These are phyloP conservation scores for Ganaspis sp. DNA, from an alignment of 1,140 invertebrate species.

Conservation along the genomic window DNA sequence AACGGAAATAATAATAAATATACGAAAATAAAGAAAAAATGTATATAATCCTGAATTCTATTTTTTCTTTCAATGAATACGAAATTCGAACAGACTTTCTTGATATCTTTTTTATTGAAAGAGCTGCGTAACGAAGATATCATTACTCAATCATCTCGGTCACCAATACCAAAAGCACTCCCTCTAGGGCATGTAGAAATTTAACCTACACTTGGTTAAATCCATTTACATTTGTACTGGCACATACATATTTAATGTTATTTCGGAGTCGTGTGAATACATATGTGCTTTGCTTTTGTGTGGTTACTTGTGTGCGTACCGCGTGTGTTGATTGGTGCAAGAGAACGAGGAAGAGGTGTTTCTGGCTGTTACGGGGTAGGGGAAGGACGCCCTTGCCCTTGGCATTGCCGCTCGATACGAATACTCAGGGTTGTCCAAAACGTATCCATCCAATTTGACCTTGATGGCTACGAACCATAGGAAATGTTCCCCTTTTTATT, in stretches of 20 bases:
- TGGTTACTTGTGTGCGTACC: constrained; percentile 45
- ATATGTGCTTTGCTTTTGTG: constrained; percentile 11
- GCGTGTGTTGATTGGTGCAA: constrained; percentile 54
- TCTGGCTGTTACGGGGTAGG: constrained; percentile 49
- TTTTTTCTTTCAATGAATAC: too few relatives aligned
- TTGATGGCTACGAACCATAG: neutral
- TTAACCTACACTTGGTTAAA: neutral
- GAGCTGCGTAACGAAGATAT: neutral
- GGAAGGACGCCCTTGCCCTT: constrained; percentile 76
- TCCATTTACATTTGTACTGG: neutral
- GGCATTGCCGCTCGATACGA: constrained; percentile 77
- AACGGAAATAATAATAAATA: too few relatives aligned
- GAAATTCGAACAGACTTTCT: too few relatives aligned
- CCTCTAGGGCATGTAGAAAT: neutral
- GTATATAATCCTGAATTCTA: too few relatives aligned
- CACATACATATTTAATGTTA: neutral
- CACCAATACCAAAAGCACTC: neutral
- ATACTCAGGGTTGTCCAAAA: constrained; percentile 75
- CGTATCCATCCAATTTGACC: constrained; percentile 33
- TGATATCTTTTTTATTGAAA: too few relatives aligned
- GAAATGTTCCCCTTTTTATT: neutral
- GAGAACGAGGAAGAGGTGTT: constrained; percentile 67
- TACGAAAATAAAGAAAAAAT: too few relatives aligned
- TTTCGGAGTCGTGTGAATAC: neutral
- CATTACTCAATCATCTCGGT: constrained; percentile 1